A percentile compares a stretch with the other conserved stretches of the same genome.
phyloP scores from a whole-genome alignment of 1,140 invertebrate species.

The Drosophila bocki region DNA sequence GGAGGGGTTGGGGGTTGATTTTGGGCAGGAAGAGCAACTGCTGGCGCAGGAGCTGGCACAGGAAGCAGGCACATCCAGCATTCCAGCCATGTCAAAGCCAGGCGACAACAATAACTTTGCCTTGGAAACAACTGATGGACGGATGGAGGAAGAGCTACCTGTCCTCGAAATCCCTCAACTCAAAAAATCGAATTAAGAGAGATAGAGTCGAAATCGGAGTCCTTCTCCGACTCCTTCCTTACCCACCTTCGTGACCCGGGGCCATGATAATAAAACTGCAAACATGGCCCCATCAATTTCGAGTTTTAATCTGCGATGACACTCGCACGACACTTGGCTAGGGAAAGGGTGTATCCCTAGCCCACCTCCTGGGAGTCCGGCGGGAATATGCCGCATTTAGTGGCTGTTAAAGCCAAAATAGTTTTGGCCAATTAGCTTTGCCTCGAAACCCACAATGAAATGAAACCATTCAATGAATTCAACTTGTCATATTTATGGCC shows the following conservation, averaged over 20 bases:
- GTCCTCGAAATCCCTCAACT: neutral
- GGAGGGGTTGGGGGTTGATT: constrained; percentile 23
- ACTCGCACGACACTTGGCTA: constrained; percentile 35
- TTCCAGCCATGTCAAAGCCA: constrained; percentile 23
- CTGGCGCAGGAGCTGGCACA: constrained; percentile 6
- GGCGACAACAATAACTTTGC: constrained; percentile 39
- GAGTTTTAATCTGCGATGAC: constrained; percentile 46
- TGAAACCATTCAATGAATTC: constrained; percentile 51
- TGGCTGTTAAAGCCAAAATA: constrained; percentile 50
- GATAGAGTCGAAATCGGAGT: too few relatives aligned
- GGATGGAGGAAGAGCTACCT: neutral
- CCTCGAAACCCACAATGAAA: constrained; percentile 24
- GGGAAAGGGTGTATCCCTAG: neutral
- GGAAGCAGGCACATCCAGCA: neutral
- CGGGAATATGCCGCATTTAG: constrained; percentile 10
- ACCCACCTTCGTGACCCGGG: constrained; percentile 7
- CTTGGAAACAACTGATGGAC: constrained; percentile 61
- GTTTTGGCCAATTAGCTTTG: constrained; percentile 52
- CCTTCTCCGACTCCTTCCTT: neutral
- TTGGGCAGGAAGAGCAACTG: constrained; percentile 59
- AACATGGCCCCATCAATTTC: constrained; percentile 41
- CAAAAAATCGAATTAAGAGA: constrained; percentile 15
- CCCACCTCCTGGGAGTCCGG: too few relatives aligned
- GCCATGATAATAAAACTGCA: constrained; percentile 43
- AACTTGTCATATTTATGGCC: constrained; percentile 62